A percentile compares a stretch with the other conserved stretches of the same genome.
Evolutionary conservation across 2,797 vertebrate genomes (phyloP).

Genomic region (Pogoniulus pusillus): DNA sequence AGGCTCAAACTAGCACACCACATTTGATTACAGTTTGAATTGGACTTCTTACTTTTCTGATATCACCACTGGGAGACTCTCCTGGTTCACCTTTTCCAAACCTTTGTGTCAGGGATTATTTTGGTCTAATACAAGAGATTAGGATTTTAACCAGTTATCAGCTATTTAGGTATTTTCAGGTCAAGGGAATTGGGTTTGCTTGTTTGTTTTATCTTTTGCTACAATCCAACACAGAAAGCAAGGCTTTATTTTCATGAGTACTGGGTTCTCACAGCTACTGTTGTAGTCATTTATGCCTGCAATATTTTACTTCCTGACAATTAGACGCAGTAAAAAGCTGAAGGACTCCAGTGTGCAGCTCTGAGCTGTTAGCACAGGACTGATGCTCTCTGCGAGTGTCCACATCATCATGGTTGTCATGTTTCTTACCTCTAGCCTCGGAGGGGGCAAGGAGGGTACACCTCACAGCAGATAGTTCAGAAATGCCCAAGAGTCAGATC

Average conservation of each 20-base stretch:
- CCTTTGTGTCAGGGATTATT: background rate
- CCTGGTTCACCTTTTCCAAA: background rate
- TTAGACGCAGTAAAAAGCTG: background rate
- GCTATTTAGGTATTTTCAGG: background rate
- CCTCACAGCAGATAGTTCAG: background rate
- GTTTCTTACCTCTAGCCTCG: background rate
- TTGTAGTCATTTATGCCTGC: background rate
- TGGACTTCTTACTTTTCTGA: background rate
- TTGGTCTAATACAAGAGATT: background rate
- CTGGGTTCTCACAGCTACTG: background rate
- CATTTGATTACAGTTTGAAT: background rate
- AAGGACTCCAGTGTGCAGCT: background rate
- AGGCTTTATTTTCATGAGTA: background rate
- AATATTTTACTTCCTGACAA: background rate
- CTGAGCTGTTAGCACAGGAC: background rate
- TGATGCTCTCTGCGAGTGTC: background rate
- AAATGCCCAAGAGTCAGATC: background rate
- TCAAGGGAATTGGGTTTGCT: rapidly evolving
- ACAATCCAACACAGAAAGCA: background rate
- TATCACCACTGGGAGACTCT: background rate
- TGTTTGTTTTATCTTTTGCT: background rate
- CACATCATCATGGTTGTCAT: rapidly evolving
- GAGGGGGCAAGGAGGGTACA: background rate
- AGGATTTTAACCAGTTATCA: background rate
- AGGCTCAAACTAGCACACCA: too few species aligned